These are phyloP conservation scores for Alloscopus bannaensis DNA, from an alignment of 2,888 invertebrate species.

Conservation along the genomic window DNA sequence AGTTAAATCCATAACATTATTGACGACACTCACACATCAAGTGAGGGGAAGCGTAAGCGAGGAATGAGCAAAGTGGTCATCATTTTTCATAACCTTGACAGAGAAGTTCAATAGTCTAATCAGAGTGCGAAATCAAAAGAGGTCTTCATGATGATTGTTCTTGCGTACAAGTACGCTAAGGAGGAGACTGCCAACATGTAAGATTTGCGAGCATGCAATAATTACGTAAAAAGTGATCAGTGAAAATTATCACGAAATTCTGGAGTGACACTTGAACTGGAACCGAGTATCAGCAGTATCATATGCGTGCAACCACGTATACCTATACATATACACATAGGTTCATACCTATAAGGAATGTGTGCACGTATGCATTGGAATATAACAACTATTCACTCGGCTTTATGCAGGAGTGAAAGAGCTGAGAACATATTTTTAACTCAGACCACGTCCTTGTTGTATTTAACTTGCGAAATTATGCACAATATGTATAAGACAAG, in stretches of 20 bases:
- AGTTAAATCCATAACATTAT: too few species aligned
- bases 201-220: constrained; percentile 5
- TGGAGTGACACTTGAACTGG: constrained; percentile 30
- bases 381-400: too few species aligned
- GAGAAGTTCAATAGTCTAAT: constrained; percentile 59
- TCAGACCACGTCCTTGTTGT: constrained; percentile 13
- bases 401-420: neutral
- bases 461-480: constrained; percentile 5
- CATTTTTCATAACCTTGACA: constrained; percentile 64
- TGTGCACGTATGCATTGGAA: too few species aligned
- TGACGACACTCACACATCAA: too few species aligned
- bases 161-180: too few species aligned
- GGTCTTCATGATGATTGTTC: too few species aligned
- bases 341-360: too few species aligned
- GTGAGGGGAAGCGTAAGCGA: too few species aligned
- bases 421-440: neutral
- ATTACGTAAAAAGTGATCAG: constrained; percentile 1
- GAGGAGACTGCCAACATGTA: neutral
- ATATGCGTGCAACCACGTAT: too few species aligned
- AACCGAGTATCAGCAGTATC: neutral
- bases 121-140: too few species aligned
- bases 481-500: neutral
- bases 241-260: neutral
- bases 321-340: too few species aligned
- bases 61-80: constrained; percentile 51